Conservation (phyloP, 2,113 vertebrate genomes). For the Lycaon pictus region DNA sequence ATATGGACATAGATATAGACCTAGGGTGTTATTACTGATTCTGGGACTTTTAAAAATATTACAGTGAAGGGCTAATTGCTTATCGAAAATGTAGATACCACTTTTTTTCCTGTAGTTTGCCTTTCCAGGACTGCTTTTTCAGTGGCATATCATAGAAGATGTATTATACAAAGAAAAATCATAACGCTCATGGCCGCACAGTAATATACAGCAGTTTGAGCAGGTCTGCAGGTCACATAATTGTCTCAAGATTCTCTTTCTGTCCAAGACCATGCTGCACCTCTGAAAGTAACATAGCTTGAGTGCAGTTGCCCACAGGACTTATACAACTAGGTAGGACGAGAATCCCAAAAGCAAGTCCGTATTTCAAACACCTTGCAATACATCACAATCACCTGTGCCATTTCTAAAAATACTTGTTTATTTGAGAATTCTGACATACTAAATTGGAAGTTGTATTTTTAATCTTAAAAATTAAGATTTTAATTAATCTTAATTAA, state of each 20-base stretch:
- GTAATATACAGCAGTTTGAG: background rate
- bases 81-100: background rate
- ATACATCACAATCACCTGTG: background rate
- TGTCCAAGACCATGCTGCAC: background rate
- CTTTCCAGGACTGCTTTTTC: background rate
- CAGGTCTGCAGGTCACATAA: background rate
- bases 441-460: background rate
- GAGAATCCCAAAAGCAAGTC: background rate
- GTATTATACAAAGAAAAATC: background rate
- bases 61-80: background rate
- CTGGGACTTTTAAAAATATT: background rate
- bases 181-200: background rate
- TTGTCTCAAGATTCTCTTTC: background rate
- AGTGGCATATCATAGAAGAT: background rate
- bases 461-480: no score
- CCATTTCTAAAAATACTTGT: background rate
- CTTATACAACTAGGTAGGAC: background rate
- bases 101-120: background rate
- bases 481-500: no score
- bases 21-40: background rate
- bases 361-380: background rate
- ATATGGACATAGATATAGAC: background rate
- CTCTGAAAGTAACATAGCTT: background rate
- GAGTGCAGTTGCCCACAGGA: background rate
- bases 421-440: background rate